Conservation (phyloP, 2,797 vertebrate species). For the Saguinus oedipus region DNA sequence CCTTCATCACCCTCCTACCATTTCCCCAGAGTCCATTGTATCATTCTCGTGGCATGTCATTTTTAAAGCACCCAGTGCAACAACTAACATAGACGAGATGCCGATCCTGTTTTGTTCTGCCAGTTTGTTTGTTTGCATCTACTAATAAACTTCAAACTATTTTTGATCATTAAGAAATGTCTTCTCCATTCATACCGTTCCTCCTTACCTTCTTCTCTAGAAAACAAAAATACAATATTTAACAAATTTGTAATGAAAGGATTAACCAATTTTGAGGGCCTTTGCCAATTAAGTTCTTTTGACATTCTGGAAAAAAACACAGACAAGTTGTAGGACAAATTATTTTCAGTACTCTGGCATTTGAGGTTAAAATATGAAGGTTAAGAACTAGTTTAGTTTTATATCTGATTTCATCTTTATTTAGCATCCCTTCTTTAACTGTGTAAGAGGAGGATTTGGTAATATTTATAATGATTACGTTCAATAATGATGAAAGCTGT, state of each 20-base stretch:
- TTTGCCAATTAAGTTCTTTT: conserved; percentile 14
- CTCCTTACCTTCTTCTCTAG: conserved; percentile 45
- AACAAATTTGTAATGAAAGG: neutral
- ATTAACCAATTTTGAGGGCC: conserved; percentile 27
- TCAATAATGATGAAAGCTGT: neutral
- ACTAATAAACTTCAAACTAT: neutral
- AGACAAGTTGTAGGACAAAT: neutral
- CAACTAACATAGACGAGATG: neutral
- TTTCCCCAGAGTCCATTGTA: neutral
- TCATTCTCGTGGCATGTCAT: neutral
- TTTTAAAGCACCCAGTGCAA: neutral
- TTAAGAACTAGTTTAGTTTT: conserved; percentile 9
- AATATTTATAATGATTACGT: neutral
- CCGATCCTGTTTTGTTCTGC: neutral
- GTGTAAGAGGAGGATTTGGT: neutral
- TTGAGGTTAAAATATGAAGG: conserved; percentile 40
- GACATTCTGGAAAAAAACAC: conserved; percentile 20
- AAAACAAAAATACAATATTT: conserved; percentile 42
- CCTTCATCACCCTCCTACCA: neutral
- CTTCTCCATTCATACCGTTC: neutral
- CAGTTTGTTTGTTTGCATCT: conserved; percentile 26
- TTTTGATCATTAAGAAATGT: conserved; percentile 52
- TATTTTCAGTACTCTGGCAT: neutral
- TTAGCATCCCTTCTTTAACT: neutral
- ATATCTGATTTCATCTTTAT: conserved; percentile 37